phyloP scores from a whole-genome alignment of 2,888 invertebrate genomes.

The Pseudeuparius sepicola region DNA sequence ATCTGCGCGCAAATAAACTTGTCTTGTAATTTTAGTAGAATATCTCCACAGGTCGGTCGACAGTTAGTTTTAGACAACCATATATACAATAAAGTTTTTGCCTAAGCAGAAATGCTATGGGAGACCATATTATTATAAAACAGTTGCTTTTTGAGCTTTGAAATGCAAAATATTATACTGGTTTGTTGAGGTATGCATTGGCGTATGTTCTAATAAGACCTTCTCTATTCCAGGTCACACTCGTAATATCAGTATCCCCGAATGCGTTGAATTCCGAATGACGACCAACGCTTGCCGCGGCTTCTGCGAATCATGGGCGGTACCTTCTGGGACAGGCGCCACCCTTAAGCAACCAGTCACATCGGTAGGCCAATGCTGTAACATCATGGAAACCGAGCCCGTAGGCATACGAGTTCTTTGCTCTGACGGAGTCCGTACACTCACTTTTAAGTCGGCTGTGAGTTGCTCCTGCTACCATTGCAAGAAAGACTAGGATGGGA shows the following conservation, averaged over 20 bases:
- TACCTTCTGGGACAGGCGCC: conserved; percentile 56
- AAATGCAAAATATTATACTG: no score
- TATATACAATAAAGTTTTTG: no score
- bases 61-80: no score
- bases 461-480: conserved; percentile 80
- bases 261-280: conserved; percentile 74
- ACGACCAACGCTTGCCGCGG: conserved; percentile 83
- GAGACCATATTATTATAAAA: not conserved
- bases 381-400: conserved; percentile 81
- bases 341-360: conserved; percentile 39
- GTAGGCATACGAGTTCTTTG: conserved; percentile 69
- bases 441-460: conserved; percentile 74
- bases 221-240: conserved; percentile 65
- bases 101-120: no score
- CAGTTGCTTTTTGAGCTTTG: no score
- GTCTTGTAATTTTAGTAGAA: no score
- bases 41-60: no score
- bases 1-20: no score
- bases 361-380: conserved; percentile 80
- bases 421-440: conserved; percentile 64
- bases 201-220: no score
- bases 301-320: conserved; percentile 78
- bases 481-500: conserved; percentile 64
- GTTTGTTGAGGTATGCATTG: no score
- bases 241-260: conserved; percentile 69